Base-by-base conservation (phyloP, 2,888 invertebrate genomes). In the Teleogryllus oceanicus region DNA sequence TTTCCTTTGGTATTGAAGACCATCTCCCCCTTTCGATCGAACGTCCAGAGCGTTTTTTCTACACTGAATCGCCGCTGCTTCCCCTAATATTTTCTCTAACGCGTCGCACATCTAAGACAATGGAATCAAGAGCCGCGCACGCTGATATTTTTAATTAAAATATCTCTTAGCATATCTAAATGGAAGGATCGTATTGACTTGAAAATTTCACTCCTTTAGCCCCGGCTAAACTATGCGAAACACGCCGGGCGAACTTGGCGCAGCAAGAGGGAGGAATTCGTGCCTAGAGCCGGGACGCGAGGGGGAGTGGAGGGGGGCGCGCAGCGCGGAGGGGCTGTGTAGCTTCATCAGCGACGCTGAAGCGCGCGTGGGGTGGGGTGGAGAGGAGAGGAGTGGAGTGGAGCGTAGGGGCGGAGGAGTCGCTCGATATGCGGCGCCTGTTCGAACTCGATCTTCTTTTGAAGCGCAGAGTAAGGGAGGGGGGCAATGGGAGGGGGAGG, bases 71-170 rank as follows among this genome's bases (percentile, higher is more conserved):
- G 13, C 62, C 11, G n/a, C n/a, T 8, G 11, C 13, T 62, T 13
- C 62, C 62, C 13, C 16, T n/a, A 11, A 13, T 62, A 13, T 62
- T 62, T n/a, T 62, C 62, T 8, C 16, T 62, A 13, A 62, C n/a
- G 16, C 62, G n/a, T 62, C 62, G n/a, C 62, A 62, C 16, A 62
- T 62, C 62, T 62, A 62, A 62, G 62, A 62, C 13, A 62, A 62
- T 62, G 62, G 16, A n/a, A 62, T n/a, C 62, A 21, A 80, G 50
- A 62, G 21, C 74, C 20, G n/a, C 76, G 78, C 18, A 50, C 78
- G 78, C 75, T 62, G 79, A 50, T 80, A 81, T 78, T 81, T 78
- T 81, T 81, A 79, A 81, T 79, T 81, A 79, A 81, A 81, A 81
- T 80, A 80, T 80, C 80, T 80, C 78, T 74, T n/a, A 21, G 80